phyloP scores from a whole-genome alignment of 2,113 vertebrate species.

The Speoplatyrhinus poulsoni region DNA sequence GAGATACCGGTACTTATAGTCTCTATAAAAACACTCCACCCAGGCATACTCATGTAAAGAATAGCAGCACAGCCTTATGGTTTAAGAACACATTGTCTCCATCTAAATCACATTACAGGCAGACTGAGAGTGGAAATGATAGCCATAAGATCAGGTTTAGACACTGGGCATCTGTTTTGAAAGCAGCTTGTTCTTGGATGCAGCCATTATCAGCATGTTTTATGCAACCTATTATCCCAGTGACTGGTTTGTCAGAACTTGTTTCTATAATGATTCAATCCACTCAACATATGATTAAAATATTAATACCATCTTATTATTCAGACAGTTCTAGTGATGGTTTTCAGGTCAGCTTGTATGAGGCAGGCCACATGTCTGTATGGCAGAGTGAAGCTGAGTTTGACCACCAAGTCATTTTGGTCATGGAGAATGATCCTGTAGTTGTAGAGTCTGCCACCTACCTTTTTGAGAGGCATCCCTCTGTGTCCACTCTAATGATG shows the following conservation, averaged over 20 bases:
- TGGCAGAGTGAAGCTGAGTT: not conserved
- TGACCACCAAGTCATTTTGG: constrained; percentile 48
- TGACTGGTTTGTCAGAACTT: not conserved
- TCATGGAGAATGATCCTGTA: constrained; percentile 54
- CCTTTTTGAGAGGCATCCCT: constrained; percentile 48
- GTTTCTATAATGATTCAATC: not conserved
- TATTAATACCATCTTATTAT: not conserved
- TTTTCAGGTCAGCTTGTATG: not conserved
- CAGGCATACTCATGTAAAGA: not conserved
- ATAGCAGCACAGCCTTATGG: not conserved
- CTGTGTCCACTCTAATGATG: constrained; percentile 45
- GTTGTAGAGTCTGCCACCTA: constrained; percentile 49
- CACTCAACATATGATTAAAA: not conserved
- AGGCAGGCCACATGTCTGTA: not conserved
- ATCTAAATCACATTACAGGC: not conserved
- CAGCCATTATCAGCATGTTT: not conserved
- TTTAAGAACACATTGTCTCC: not conserved
- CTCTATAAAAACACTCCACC: not conserved
- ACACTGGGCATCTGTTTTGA: not conserved
- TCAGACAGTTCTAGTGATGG: not conserved
- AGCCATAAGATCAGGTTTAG: not conserved
- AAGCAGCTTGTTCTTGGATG: not conserved
- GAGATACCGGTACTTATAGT: not conserved
- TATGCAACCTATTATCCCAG: not conserved
- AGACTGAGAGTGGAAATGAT: not conserved